phyloP scores from a whole-genome alignment of 2,888 invertebrate genomes.

The Rhorus exstirpatorius region DNA sequence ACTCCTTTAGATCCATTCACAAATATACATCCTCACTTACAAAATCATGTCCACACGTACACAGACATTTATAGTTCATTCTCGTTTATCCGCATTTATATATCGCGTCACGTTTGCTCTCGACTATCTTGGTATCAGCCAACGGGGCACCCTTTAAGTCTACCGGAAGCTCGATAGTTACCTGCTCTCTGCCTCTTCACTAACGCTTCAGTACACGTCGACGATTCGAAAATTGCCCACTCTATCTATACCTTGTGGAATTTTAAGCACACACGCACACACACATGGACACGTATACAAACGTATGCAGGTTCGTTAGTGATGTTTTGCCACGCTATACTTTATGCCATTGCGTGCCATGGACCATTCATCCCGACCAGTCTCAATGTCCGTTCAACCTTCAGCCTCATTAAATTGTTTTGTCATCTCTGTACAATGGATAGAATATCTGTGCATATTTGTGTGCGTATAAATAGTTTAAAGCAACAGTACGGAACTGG shows the following conservation, averaged over 20 bases:
- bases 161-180: slow-evolving; percentile 61
- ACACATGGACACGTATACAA: neutral
- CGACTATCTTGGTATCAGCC: slow-evolving; percentile 52
- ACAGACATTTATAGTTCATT: neutral
- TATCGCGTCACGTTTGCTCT: slow-evolving; percentile 34
- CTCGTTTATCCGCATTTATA: slow-evolving; percentile 29
- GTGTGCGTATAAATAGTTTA: slow-evolving; percentile 2
- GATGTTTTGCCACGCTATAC: slow-evolving; percentile 21
- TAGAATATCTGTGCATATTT: neutral
- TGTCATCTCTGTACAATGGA: slow-evolving; percentile 28
- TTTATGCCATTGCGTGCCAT: slow-evolving; percentile 30
- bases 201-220: slow-evolving; percentile 15
- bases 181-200: slow-evolving; percentile 51
- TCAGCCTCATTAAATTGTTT: slow-evolving; percentile 61
- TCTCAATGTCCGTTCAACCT: slow-evolving; percentile 71
- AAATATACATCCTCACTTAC: neutral
- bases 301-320: neutral
- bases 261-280: neutral
- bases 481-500: slow-evolving; percentile 35
- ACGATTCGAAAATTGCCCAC: slow-evolving; percentile 55
- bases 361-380: slow-evolving; percentile 65
- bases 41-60: too few species aligned
- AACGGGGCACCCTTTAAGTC: slow-evolving; percentile 30
- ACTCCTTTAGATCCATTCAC: slow-evolving; percentile 1
- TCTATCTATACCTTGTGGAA: slow-evolving; percentile 12